Evolutionary conservation across 1,140 invertebrate species (phyloP).

Genomic region (Papilio glaucus): DNA sequence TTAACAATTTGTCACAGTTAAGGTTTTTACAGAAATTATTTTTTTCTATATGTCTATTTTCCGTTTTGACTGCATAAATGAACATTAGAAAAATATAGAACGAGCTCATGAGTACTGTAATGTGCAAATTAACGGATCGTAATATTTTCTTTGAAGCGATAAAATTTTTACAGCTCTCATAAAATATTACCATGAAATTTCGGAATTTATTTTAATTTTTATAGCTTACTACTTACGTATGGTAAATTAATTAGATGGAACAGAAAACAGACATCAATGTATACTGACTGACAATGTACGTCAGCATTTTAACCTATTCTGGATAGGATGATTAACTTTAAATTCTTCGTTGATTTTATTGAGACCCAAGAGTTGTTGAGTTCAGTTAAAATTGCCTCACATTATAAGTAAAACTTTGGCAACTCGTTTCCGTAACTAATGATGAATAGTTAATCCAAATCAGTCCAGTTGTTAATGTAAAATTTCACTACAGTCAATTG

Average conservation of each 20-base stretch:
- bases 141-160: not conserved
- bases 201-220: not conserved
- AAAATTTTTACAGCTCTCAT: not conserved
- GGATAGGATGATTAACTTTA: not conserved
- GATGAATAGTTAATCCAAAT: too few relatives aligned
- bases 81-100: slow-evolving; percentile 15
- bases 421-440: not conserved
- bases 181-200: slow-evolving; percentile 7
- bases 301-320: too few relatives aligned
- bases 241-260: too few relatives aligned
- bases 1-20: slow-evolving; percentile 41
- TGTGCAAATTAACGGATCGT: slow-evolving; percentile 8
- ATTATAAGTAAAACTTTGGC: not conserved
- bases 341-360: not conserved
- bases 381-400: not conserved
- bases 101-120: slow-evolving; percentile 28
- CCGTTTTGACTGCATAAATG: not conserved
- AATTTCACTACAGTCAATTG: not conserved
- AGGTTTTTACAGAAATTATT: slow-evolving; percentile 54
- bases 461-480: too few relatives aligned
- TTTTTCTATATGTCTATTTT: slow-evolving; percentile 42
- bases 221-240: not conserved
- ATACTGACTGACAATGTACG: too few relatives aligned
- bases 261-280: too few relatives aligned
- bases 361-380: not conserved